Evolutionary conservation across 2,797 vertebrate species (phyloP).

Genomic region (Novumbra hubbsi): DNA sequence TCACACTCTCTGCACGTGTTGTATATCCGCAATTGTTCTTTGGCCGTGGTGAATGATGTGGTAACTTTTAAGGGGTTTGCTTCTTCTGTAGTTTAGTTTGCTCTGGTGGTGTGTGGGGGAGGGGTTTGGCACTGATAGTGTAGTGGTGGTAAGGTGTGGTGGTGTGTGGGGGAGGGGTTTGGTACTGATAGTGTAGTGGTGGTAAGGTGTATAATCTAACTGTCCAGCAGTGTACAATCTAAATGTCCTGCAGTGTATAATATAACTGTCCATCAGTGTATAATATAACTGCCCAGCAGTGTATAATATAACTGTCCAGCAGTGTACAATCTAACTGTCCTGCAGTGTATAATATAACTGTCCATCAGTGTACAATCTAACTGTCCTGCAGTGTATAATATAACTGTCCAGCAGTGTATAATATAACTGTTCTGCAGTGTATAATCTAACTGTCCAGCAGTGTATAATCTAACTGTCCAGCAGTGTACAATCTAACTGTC

Average conservation of each 20-base stretch:
- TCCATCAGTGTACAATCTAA: no score
- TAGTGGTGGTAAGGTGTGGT: constrained; percentile 9
- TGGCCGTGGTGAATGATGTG: constrained; percentile 40
- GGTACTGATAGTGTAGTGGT: no score
- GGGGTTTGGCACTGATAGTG: background rate
- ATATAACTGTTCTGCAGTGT: background rate
- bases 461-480: background rate
- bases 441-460: constrained; percentile 20
- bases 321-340: no score
- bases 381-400: constrained; percentile 5
- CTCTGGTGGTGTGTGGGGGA: constrained; percentile 17
- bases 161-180: background rate
- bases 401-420: background rate
- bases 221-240: constrained; percentile 7
- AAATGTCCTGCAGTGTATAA: background rate
- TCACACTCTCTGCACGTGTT: constrained; percentile 77
- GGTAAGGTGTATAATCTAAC: no score
- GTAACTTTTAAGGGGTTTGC: constrained; percentile 9
- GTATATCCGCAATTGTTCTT: constrained; percentile 60
- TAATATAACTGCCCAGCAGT: constrained; percentile 30
- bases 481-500: constrained; percentile 20
- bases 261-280: background rate
- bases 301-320: no score
- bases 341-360: constrained; percentile 19
- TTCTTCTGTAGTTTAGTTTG: constrained; percentile 16